Percentiles rank a stretch among this genome's conserved stretches.
Conservation (phyloP, 2,113 vertebrate species). For the Pandion haliaetus region DNA sequence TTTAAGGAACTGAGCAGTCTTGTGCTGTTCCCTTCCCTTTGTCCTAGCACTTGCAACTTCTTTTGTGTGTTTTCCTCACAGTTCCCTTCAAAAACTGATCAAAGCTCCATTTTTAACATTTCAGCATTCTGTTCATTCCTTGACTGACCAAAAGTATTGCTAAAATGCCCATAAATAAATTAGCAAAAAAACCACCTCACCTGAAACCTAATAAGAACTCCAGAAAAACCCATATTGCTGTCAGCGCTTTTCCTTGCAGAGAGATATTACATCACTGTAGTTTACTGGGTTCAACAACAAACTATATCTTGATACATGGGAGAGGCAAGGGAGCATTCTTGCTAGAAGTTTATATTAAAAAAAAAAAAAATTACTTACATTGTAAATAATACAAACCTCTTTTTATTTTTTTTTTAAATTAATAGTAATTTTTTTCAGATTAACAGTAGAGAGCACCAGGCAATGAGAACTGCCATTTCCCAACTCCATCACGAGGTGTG, state of each 20-base stretch:
- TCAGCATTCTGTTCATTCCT: slow-evolving; percentile 24
- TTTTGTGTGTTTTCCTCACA: background rate
- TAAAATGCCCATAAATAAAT: slow-evolving; percentile 55
- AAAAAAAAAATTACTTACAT: background rate
- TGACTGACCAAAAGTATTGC: slow-evolving; percentile 44
- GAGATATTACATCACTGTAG: background rate
- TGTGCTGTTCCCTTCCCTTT: background rate
- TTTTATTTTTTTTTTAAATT: background rate
- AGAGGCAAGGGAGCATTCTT: background rate
- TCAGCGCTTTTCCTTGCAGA: background rate
- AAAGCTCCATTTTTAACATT: background rate
- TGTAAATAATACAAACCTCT: background rate
- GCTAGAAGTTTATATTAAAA: background rate
- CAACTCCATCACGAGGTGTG: fast-evolving
- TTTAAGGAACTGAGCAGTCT: background rate
- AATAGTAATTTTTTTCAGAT: background rate
- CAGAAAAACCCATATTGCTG: background rate
- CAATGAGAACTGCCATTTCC: background rate
- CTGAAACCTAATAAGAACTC: slow-evolving; percentile 6
- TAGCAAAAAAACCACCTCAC: fast-evolving
- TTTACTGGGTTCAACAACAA: background rate
- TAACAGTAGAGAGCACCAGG: background rate
- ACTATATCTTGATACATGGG: background rate
- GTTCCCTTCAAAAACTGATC: background rate
- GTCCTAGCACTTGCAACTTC: background rate